Base-by-base conservation (phyloP, 1,140 invertebrate species). In the Bombus fervidus region DNA sequence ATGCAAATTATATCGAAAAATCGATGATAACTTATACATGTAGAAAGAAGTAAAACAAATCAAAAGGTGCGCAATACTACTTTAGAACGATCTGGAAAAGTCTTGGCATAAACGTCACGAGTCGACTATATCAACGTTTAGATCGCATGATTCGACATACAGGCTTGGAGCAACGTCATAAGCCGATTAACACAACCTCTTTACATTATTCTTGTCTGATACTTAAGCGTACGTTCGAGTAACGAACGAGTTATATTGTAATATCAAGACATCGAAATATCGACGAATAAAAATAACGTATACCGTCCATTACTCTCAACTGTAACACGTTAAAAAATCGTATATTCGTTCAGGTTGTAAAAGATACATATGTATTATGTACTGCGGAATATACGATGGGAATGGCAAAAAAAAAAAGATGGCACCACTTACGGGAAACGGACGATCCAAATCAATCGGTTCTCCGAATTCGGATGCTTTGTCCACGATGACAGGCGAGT, bases 401-500 rank as follows among this genome's bases (percentile, higher is more conserved):
- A 37, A 80, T 43, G 12, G 31, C 8, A 5, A 47, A 62, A 64
- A 9, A 64, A 9, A 47, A 66, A 64, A 64, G 73, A 75, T 81
- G n/a, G n/a, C 86, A 83, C 72, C 85, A 93, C 94, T 95, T 95
- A 95, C 94, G 83, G 89, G 91, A 90, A 93, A 91, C 84, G 91
- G 92, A 87, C 91, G 91, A 89, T 94, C 93, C 93, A 95, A 92
- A 93, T 93, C 92, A 90, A 93, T 92, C 83, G 90, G 91, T 91
- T 92, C 93, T 91, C 94, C 94, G 92, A 95, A 95, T 92, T 94
- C 93, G 90, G 93, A 92, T 91, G 94, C 93, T 91, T 90, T 92
- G 92, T 95, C 94, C 91, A 95, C 71, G 92, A 95, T 94, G 93
- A 95, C 91, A 91, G 94, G 93, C 86, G 94, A 95, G 90, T 95